These are phyloP conservation scores for Bos indicus DNA, from an alignment of 2,113 vertebrate species.

Conservation along the genomic window DNA sequence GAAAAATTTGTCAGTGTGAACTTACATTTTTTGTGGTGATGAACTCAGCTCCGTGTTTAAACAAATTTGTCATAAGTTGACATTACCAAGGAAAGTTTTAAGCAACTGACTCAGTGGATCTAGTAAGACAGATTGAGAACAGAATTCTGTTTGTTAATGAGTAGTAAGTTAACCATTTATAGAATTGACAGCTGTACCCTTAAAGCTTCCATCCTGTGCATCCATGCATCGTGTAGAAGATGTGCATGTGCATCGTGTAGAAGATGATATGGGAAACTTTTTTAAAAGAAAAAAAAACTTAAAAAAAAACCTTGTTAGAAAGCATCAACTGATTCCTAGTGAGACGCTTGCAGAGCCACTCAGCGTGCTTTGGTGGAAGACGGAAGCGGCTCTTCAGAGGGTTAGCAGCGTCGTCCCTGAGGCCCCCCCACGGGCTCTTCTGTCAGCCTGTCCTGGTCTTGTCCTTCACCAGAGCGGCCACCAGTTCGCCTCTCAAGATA, in stretches of 20 bases:
- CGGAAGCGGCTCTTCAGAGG: neutral
- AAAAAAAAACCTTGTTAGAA: neutral
- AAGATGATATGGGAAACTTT: neutral
- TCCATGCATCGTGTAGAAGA: neutral
- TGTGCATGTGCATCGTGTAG: rapidly evolving
- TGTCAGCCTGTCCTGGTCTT: neutral
- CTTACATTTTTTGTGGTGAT: neutral
- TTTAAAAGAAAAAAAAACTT: neutral
- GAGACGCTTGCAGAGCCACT: neutral
- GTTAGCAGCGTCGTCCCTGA: neutral
- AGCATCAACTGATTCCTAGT: neutral
- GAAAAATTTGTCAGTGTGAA: neutral
- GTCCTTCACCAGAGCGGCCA: neutral
- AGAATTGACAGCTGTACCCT: neutral
- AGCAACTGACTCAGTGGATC: neutral
- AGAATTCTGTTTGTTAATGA: neutral
- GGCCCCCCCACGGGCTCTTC: neutral
- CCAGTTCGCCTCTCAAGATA: neutral
- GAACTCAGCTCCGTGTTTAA: neutral
- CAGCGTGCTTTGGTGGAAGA: neutral
- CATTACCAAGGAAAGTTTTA: neutral
- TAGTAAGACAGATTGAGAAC: neutral
- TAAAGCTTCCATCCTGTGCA: neutral
- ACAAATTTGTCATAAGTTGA: neutral
- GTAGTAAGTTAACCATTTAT: neutral